phyloP scores from a whole-genome alignment of 2,113 vertebrate genomes.

The Chlorodrepanis virens region DNA sequence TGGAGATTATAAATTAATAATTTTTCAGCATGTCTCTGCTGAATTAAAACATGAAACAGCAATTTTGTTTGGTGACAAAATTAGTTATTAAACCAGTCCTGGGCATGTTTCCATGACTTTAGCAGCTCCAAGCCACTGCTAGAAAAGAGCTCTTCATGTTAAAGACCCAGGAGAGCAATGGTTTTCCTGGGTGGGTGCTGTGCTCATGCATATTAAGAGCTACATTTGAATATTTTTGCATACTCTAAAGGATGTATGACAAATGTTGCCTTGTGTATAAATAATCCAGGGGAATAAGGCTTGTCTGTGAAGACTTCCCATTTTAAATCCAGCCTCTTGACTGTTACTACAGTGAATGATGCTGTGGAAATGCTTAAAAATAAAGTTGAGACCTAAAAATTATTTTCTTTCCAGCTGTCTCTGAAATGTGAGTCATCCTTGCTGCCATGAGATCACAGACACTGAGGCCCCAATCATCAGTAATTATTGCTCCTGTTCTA shows the following conservation, averaged over 20 bases:
- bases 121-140: background rate
- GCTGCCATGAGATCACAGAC: background rate
- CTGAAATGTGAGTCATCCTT: background rate
- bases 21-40: background rate
- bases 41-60: background rate
- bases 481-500: background rate
- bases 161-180: background rate
- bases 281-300: background rate
- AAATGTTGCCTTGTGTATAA: background rate
- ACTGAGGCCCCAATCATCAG: background rate
- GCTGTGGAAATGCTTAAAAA: background rate
- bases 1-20: background rate
- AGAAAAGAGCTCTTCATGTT: background rate
- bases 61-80: background rate
- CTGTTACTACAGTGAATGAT: background rate
- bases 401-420: background rate
- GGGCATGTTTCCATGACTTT: background rate
- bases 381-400: background rate
- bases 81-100: background rate
- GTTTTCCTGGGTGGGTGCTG: background rate
- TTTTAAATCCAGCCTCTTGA: background rate
- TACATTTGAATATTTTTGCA: background rate
- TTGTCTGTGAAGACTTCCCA: background rate
- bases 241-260: background rate
- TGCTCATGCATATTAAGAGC: background rate